Evolutionary conservation across 2,113 vertebrate species (phyloP).

Genomic region (Abramis brama): DNA sequence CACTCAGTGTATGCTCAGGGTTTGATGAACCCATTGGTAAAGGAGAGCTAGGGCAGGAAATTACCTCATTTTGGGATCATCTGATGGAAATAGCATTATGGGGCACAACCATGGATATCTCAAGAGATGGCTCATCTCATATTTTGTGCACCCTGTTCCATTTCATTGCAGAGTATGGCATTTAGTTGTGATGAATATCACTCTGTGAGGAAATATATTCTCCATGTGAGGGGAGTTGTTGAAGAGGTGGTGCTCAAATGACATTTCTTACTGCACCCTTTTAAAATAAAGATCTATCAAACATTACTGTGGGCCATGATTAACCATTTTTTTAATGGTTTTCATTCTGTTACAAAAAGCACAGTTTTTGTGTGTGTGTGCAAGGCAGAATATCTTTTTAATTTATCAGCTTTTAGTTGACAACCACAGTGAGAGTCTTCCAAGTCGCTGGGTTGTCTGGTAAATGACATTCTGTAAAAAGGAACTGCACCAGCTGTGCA

Average conservation of each 20-base stretch:
- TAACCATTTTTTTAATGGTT: background rate
- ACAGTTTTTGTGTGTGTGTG: background rate
- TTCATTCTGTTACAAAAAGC: background rate
- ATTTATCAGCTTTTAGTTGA: background rate
- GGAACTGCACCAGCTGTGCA: constrained; percentile 2
- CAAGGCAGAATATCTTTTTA: background rate
- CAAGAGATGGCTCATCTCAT: background rate
- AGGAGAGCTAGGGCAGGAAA: background rate
- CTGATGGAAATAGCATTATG: constrained; percentile 10
- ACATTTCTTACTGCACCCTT: background rate
- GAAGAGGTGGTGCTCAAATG: background rate
- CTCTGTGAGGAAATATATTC: background rate
- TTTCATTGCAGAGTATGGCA: background rate
- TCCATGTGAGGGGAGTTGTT: background rate
- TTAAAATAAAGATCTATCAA: background rate
- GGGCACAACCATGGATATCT: background rate
- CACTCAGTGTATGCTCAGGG: background rate
- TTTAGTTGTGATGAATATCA: constrained; percentile 15
- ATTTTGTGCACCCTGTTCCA: background rate
- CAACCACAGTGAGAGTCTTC: background rate
- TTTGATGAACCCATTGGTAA: background rate
- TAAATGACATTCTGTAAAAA: constrained; percentile 13
- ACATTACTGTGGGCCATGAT: background rate
- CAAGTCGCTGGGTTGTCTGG: constrained; percentile 6
- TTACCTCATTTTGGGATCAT: background rate